phyloP scores from a whole-genome alignment of 2,797 vertebrate species.

The Channa striata region DNA sequence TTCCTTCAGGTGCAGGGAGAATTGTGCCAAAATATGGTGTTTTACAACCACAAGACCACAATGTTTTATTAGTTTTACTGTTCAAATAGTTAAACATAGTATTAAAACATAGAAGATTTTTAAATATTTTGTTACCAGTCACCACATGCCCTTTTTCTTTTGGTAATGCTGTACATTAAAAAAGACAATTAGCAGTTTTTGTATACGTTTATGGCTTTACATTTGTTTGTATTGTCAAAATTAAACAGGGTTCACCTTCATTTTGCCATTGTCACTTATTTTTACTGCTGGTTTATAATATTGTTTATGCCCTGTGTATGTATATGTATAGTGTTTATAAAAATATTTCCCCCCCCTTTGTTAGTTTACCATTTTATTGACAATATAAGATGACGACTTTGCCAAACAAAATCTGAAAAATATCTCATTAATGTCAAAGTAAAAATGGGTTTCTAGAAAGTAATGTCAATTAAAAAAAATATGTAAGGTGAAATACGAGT shows the following conservation, averaged over 20 bases:
- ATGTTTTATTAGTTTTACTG: slow-evolving; percentile 11
- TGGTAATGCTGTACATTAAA: slow-evolving; percentile 38
- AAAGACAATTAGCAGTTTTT: slow-evolving; percentile 40
- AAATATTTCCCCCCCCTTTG: too few relatives aligned
- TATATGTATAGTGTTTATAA: too few relatives aligned
- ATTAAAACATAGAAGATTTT: slow-evolving; percentile 7
- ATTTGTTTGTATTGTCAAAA: slow-evolving; percentile 20
- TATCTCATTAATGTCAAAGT: too few relatives aligned
- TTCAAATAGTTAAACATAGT: slow-evolving; percentile 2
- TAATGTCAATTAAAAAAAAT: too few relatives aligned
- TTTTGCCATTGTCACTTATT: not conserved
- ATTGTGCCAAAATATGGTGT: slow-evolving; percentile 65
- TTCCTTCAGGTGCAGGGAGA: slow-evolving; percentile 8
- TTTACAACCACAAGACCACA: slow-evolving; percentile 3
- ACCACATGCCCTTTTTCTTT: slow-evolving; percentile 44
- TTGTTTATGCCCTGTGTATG: too few relatives aligned
- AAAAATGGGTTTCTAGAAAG: too few relatives aligned
- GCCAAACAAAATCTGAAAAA: too few relatives aligned
- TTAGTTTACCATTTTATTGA: too few relatives aligned
- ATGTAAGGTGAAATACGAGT: too few relatives aligned
- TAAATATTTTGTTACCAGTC: slow-evolving; percentile 22
- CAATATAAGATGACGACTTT: too few relatives aligned
- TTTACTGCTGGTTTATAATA: too few relatives aligned
- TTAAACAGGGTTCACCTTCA: slow-evolving; percentile 15
- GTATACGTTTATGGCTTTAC: slow-evolving; percentile 37